A percentile compares a stretch with the other conserved stretches of the same genome.
Conservation (phyloP, 2,797 vertebrate genomes). For the Nannoperca obscura region DNA sequence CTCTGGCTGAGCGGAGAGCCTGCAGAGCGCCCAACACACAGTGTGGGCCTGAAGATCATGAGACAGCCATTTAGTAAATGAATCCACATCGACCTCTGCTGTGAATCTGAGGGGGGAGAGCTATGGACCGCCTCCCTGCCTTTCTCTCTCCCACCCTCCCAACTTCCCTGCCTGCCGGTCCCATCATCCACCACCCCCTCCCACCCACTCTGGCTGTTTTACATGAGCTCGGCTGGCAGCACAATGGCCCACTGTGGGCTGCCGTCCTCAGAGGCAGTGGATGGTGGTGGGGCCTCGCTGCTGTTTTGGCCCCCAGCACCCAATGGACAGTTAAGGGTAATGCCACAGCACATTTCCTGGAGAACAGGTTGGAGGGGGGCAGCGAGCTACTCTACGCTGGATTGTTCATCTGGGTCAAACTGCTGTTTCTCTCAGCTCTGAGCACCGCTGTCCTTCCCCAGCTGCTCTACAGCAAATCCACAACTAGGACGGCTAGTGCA, state of each 20-base stretch:
- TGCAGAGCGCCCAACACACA: conserved; percentile 25
- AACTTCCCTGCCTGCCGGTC: conserved; percentile 8
- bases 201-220: conserved; percentile 33
- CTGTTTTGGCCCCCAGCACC: conserved; percentile 23
- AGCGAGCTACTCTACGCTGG: conserved; percentile 19
- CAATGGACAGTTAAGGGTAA: conserved; percentile 21
- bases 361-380: conserved; percentile 2
- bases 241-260: conserved; percentile 71
- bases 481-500: conserved; percentile 60
- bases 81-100: conserved; percentile 44
- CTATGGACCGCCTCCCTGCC: conserved; percentile 1
- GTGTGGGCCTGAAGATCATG: conserved; percentile 57
- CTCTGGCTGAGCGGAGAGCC: conserved; percentile 43
- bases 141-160: neutral
- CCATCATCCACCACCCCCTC: conserved; percentile 36
- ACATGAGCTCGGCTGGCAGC: conserved; percentile 48
- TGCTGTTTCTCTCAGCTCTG: conserved; percentile 35
- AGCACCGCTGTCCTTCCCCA: conserved; percentile 44
- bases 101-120: conserved; percentile 24
- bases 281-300: conserved; percentile 4
- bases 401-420: conserved; percentile 71
- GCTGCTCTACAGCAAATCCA: conserved; percentile 69
- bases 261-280: conserved; percentile 12
- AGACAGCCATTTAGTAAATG: conserved; percentile 62
- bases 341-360: conserved; percentile 27